Evolutionary conservation across 2,113 vertebrate genomes (phyloP).

Genomic region (Coptodon bakossiorum): DNA sequence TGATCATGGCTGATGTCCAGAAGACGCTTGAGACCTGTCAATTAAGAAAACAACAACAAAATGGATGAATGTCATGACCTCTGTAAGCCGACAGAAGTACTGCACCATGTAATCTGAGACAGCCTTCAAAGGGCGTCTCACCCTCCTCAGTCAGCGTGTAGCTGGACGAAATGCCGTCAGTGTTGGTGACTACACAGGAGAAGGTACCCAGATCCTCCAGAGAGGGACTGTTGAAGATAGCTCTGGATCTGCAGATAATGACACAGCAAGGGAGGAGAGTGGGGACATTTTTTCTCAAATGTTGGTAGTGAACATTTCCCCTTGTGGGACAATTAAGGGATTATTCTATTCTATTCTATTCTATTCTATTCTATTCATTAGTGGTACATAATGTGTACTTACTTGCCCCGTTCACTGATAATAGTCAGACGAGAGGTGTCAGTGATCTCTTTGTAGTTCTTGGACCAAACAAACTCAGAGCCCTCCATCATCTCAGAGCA

Average conservation of each 20-base stretch:
- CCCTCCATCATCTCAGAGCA: conserved; percentile 84
- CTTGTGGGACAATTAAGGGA: not conserved
- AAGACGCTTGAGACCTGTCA: conserved; percentile 85
- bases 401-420: conserved; percentile 85
- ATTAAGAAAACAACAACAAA: conserved; percentile 7
- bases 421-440: conserved; percentile 80
- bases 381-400: conserved; percentile 12
- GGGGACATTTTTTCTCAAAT: not conserved
- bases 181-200: conserved; percentile 88
- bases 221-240: conserved; percentile 86
- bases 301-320: not conserved
- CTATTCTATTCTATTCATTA: not conserved
- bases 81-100: not conserved
- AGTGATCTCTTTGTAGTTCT: conserved; percentile 84
- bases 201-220: conserved; percentile 90
- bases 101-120: not conserved
- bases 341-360: not conserved
- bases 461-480: conserved; percentile 93
- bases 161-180: conserved; percentile 90
- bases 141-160: conserved; percentile 91
- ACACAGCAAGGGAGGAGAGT: not conserved
- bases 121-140: conserved; percentile 56
- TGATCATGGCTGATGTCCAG: conserved; percentile 89
- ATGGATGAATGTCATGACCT: not conserved
- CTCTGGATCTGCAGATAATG: conserved; percentile 78